These are phyloP conservation scores for Emmelina monodactyla DNA, from an alignment of 2,888 invertebrate genomes.

Conservation along the genomic window DNA sequence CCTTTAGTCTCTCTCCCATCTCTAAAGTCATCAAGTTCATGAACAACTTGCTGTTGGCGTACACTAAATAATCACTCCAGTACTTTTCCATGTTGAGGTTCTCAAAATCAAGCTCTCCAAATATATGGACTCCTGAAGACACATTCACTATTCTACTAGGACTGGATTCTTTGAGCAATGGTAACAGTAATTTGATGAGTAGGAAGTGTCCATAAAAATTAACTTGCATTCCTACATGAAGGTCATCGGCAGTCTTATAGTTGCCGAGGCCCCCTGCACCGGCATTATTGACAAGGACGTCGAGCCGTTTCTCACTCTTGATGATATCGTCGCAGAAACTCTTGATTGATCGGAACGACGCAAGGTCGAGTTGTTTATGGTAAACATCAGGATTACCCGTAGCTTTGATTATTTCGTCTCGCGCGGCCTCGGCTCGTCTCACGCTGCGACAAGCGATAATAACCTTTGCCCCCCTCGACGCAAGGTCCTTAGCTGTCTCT, in stretches of 20 bases:
- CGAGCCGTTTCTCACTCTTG: conserved; percentile 52
- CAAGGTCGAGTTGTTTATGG: conserved; percentile 43
- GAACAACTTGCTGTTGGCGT: conserved; percentile 68
- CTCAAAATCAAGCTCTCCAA: conserved; percentile 47
- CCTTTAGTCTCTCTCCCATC: conserved; percentile 64
- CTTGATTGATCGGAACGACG: conserved; percentile 53
- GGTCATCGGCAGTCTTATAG: conserved; percentile 68
- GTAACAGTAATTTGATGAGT: conserved; percentile 68
- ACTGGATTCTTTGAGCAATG: conserved; percentile 60
- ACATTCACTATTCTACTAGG: conserved; percentile 72
- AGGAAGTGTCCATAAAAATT: conserved; percentile 79
- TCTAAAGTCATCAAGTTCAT: conserved; percentile 70
- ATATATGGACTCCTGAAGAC: conserved; percentile 66
- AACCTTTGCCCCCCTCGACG: conserved; percentile 55
- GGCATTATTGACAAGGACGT: conserved; percentile 69
- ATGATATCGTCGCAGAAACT: conserved; percentile 65
- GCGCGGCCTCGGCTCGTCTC: conserved; percentile 37
- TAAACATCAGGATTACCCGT: conserved; percentile 43
- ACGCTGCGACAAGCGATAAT: conserved; percentile 58
- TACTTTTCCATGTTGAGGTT: conserved; percentile 59
- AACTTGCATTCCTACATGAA: conserved; percentile 74
- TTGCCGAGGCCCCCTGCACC: conserved; percentile 56
- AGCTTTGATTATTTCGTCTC: conserved; percentile 37
- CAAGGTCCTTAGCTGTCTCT: conserved; percentile 59
- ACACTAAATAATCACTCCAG: conserved; percentile 56